Evolutionary conservation across 2,888 invertebrate genomes (phyloP), one percentile per base, ranked within the genome.

Genomic region (Psylliodes chrysocephalus): DNA sequence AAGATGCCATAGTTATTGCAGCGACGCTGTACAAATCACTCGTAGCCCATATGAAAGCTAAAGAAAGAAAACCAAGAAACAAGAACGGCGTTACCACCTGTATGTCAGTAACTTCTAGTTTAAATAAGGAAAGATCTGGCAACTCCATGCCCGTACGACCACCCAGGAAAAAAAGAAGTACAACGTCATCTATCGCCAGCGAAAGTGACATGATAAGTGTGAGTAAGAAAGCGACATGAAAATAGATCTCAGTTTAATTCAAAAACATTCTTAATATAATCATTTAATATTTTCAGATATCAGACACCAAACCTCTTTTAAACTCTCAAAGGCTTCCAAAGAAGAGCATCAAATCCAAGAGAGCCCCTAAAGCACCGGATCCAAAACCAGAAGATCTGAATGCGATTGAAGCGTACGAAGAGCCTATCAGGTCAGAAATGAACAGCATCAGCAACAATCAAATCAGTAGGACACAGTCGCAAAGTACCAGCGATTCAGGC

Each of bases 1-100:
- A 95, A 83, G 95, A 95, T 82, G 95, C 95, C 67, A 92, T 95
- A 35, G 93, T 94, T 0, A 93, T 95, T 74, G 95, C 95, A 10
- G 95, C 95, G 47, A 95, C 94, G 68, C 85, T 95, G 71, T 95
- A 95, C 83, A 92, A 94, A 83, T 93, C 93, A 30, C 85, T 95
- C 60, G 91, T 95, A 85, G 90, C 92, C 64, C 91, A 91, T 77
- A 91, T 92, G 86, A 90, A 89, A 80, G 85, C 87, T 64, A 86
- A 77, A 76, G 87, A 83, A 72, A 88, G 86, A 75, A 88, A 86
- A 74, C 88, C 86, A 17, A 90, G 86, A 78, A 92, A 87, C 78
- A 87, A 85, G 80, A 90, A 92, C 72, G 93, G 92, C 18, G 86
- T 93, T 14, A 91, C 91, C 70, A 91, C 91, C 70, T 92, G 92